Evolutionary conservation across 2,113 vertebrate species (phyloP).

Genomic region (Epinephelus moara): DNA sequence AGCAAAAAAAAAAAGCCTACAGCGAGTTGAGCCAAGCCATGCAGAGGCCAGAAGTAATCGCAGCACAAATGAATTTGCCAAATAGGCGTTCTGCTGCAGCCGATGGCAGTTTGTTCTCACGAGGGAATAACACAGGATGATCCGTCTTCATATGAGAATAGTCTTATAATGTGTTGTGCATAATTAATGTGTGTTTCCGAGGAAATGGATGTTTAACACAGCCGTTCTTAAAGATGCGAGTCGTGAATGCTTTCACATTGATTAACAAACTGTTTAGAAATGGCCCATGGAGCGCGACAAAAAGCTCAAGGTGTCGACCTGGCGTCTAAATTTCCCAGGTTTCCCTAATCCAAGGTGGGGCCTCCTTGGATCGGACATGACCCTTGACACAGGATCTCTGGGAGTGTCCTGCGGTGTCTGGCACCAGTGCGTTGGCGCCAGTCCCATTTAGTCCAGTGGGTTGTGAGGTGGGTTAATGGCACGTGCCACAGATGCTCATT

Average conservation of each 20-base stretch:
- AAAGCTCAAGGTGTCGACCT: too few relatives aligned
- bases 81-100: slow-evolving; percentile 18
- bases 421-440: too few relatives aligned
- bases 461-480: too few relatives aligned
- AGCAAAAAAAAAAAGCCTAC: slow-evolving; percentile 16
- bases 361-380: too few relatives aligned
- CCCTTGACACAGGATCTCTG: too few relatives aligned
- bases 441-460: too few relatives aligned
- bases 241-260: background rate
- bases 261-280: background rate
- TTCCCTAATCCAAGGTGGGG: too few relatives aligned
- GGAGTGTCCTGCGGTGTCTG: too few relatives aligned
- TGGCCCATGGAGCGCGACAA: too few relatives aligned
- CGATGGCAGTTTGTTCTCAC: slow-evolving; percentile 4
- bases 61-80: slow-evolving; percentile 53
- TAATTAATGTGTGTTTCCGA: slow-evolving; percentile 4
- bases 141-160: background rate
- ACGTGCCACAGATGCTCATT: too few relatives aligned
- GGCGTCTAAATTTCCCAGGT: too few relatives aligned
- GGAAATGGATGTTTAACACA: slow-evolving; percentile 14
- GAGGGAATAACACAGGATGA: background rate
- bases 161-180: slow-evolving; percentile 15
- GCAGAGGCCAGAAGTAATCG: slow-evolving; percentile 47
- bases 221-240: background rate
- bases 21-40: slow-evolving; percentile 33